Percentiles rank a stretch among this genome's conserved stretches.
Evolutionary conservation across 2,113 vertebrate genomes (phyloP).

Genomic region (Hydropotes inermis): DNA sequence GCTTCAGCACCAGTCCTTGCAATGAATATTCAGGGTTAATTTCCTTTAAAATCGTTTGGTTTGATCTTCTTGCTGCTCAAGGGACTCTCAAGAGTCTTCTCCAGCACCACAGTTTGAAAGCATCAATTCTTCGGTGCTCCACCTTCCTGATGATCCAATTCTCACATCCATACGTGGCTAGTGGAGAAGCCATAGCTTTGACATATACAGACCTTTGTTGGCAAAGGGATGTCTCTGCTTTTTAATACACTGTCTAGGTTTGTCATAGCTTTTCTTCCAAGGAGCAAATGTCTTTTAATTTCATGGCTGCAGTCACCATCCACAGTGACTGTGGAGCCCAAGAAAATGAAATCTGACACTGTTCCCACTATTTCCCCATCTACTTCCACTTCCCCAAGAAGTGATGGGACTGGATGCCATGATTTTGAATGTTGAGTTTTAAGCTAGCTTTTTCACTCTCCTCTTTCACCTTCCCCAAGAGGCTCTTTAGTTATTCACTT

Average conservation of each 20-base stretch:
- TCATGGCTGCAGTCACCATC: not conserved
- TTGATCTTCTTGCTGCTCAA: not conserved
- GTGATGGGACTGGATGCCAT: not conserved
- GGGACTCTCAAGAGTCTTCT: not conserved
- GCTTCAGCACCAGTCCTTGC: not conserved
- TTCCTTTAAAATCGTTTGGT: not conserved
- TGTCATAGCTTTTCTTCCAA: not conserved
- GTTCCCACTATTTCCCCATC: not conserved
- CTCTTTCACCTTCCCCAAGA: not conserved
- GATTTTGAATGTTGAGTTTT: not conserved
- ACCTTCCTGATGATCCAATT: not conserved
- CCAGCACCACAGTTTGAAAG: not conserved
- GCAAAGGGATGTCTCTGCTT: not conserved
- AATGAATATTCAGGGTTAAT: not conserved
- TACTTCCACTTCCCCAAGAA: not conserved
- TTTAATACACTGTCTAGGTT: not conserved
- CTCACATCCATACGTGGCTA: not conserved
- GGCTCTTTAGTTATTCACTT: not conserved
- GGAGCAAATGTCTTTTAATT: not conserved
- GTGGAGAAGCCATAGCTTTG: not conserved
- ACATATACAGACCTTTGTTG: not conserved
- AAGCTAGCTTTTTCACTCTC: not conserved
- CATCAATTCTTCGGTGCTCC: accelerated
- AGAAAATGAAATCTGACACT: not conserved
- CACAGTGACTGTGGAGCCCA: not conserved